Evolutionary conservation across 2,888 invertebrate genomes (phyloP).

Genomic region (Parapristionchus giblindavisi): DNA sequence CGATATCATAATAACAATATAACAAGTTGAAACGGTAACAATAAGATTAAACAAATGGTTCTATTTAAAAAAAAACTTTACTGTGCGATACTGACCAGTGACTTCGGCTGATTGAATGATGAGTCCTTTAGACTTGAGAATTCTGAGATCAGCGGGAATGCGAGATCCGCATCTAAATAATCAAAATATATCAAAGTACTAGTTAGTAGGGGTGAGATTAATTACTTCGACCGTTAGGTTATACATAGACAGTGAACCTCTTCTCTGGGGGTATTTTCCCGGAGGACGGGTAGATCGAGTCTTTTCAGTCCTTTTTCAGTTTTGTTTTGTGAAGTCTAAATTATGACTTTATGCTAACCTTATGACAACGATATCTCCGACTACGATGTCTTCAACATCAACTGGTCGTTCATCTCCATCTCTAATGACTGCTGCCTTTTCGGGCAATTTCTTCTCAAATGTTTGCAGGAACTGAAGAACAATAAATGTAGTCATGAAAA

Average conservation of each 20-base stretch:
- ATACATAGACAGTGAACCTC: too few relatives aligned
- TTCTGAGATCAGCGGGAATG: constrained; percentile 64
- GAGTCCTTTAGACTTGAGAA: constrained; percentile 62
- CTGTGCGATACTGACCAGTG: constrained; percentile 40
- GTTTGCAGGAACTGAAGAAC: constrained; percentile 58
- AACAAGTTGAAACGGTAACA: background rate
- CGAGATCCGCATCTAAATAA: constrained; percentile 43
- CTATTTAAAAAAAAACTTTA: background rate
- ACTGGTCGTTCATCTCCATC: constrained; percentile 85
- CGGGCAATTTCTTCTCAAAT: constrained; percentile 60
- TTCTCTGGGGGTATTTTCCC: background rate
- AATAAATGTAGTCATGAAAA: background rate
- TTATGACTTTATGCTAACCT: constrained; percentile 41
- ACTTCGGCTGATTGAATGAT: constrained; percentile 63
- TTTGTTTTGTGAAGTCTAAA: background rate
- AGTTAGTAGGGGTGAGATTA: background rate
- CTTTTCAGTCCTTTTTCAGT: background rate
- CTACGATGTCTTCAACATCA: constrained; percentile 66
- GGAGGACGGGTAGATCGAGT: background rate
- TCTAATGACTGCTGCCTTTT: constrained; percentile 75
- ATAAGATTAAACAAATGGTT: background rate
- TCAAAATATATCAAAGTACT: background rate
- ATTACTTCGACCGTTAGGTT: background rate
- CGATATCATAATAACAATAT: background rate
- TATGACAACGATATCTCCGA: constrained; percentile 68